Evolutionary conservation across 1,140 invertebrate species (phyloP).

Genomic region (Chymomyza costata): DNA sequence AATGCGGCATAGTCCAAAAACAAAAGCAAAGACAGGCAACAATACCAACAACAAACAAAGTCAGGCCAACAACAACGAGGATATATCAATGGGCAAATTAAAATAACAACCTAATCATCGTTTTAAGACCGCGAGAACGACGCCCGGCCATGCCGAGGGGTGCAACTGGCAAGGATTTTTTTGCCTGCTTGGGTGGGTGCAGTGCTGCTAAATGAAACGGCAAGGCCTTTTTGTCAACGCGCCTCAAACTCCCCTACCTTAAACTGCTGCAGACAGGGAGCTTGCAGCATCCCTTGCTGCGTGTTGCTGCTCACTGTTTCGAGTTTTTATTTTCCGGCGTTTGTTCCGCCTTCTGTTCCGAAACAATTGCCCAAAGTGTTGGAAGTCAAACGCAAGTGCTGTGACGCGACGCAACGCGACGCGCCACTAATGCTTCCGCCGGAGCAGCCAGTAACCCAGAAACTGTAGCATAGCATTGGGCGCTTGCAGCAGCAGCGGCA

Average conservation of each 20-base stretch:
- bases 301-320: not conserved
- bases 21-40: slow-evolving; percentile 53
- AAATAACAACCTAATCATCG: slow-evolving; percentile 76
- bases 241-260: not conserved
- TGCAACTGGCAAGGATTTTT: slow-evolving; percentile 5
- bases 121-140: slow-evolving; percentile 75
- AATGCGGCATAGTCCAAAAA: slow-evolving; percentile 35
- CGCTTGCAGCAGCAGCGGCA: slow-evolving; percentile 23
- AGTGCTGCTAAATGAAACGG: slow-evolving; percentile 67
- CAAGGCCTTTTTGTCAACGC: slow-evolving; percentile 71
- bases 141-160: slow-evolving; percentile 34
- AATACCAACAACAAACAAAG: slow-evolving; percentile 8
- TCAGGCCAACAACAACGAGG: slow-evolving; percentile 30
- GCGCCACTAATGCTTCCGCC: slow-evolving; percentile 66
- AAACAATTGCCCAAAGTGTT: slow-evolving; percentile 73
- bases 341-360: slow-evolving; percentile 74
- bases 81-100: slow-evolving; percentile 76
- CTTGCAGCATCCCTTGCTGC: slow-evolving; percentile 40
- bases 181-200: slow-evolving; percentile 22
- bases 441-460: slow-evolving; percentile 23
- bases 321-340: slow-evolving; percentile 73
- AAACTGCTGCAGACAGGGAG: too few relatives aligned
- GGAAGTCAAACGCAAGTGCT: slow-evolving; percentile 70
- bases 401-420: slow-evolving; percentile 37
- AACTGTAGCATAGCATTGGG: slow-evolving; percentile 8